Percentiles rank a stretch among this genome's conserved stretches.
Evolutionary conservation across 2,888 invertebrate genomes (phyloP).

Genomic region (Ichneumoninae sp.): DNA sequence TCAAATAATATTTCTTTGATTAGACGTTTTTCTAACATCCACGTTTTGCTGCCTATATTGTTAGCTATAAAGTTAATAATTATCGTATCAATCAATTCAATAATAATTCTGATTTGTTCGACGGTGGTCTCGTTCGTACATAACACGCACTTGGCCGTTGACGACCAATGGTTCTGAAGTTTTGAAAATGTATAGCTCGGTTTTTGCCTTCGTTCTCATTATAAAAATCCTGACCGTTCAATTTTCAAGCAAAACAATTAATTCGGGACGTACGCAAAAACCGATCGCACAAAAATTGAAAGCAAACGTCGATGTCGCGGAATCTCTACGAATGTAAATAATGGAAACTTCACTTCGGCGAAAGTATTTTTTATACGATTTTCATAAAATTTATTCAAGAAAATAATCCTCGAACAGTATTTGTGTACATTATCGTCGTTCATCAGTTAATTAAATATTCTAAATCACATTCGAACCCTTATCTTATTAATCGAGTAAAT

Average conservation of each 20-base stretch:
- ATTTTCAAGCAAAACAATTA: background rate
- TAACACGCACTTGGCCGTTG: background rate
- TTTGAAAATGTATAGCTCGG: background rate
- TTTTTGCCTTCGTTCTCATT: background rate
- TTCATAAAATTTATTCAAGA: slow-evolving; percentile 6
- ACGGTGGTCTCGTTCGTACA: background rate
- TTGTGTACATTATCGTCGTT: slow-evolving; percentile 7
- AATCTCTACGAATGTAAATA: background rate
- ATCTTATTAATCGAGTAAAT: background rate
- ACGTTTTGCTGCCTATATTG: background rate
- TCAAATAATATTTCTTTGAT: background rate
- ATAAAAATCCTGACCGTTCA: background rate
- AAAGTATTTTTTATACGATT: slow-evolving; percentile 8
- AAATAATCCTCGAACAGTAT: slow-evolving; percentile 3
- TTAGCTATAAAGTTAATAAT: background rate
- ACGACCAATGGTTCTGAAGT: background rate
- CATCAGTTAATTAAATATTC: slow-evolving; percentile 1
- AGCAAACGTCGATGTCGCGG: background rate
- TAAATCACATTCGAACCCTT: background rate
- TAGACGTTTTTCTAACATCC: background rate
- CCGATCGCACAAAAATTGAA: background rate
- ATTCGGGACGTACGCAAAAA: background rate
- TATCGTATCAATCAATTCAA: too few relatives aligned
- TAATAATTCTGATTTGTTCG: too few relatives aligned
- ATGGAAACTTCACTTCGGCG: background rate